Base-by-base conservation (phyloP, 2,888 invertebrate species). In the Drosophila ochracea region DNA sequence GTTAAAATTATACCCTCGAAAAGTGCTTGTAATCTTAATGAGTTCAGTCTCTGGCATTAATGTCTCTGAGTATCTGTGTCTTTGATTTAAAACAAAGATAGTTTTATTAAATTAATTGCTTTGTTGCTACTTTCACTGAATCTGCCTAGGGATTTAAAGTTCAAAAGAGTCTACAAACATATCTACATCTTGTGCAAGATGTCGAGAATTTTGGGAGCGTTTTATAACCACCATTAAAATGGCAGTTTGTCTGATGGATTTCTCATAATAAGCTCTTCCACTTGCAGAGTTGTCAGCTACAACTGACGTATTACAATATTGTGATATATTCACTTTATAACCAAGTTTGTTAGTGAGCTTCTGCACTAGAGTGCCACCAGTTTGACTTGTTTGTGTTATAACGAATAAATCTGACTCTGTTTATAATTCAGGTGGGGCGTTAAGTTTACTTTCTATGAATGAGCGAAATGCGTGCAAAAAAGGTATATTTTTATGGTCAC, bases 401-500 rank as follows among this genome's bases (percentile, higher is more conserved):
- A 74, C 74, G 70, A 80, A 68, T 74, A 50, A 30, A 65, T 65
- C 68, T 58, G 59, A 59, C 66, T 55, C 61, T 78, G 71, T 64
- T 85, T 85, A 69, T 73, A 76, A 70, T 80, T 77, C 74, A 68
- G 53, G 64, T 82, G 85, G 74, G 57, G 74, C 55, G 70, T 52
- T 68, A 54, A 72, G 60, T 80, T 84, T 88, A 88, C 89, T 84
- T 84, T 84, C 84, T 83, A 55, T 54, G 63, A 61, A 76, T 50
- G 69, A 39, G 39, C 47, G 13, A 10, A 89, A 83, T 76, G 77
- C 77, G 53, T 52, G 85, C 85, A 62, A 68, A 76, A 75, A 70
- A 69, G 50, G 43, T 76, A 57, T 60, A 37, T 49, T 64, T 67
- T 78, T 57, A 62, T 67, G 52, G 19, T 35, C 73, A 53, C 43